These are phyloP conservation scores for Ammodytes dubius DNA, from an alignment of 2,113 vertebrate species.

Conservation along the genomic window DNA sequence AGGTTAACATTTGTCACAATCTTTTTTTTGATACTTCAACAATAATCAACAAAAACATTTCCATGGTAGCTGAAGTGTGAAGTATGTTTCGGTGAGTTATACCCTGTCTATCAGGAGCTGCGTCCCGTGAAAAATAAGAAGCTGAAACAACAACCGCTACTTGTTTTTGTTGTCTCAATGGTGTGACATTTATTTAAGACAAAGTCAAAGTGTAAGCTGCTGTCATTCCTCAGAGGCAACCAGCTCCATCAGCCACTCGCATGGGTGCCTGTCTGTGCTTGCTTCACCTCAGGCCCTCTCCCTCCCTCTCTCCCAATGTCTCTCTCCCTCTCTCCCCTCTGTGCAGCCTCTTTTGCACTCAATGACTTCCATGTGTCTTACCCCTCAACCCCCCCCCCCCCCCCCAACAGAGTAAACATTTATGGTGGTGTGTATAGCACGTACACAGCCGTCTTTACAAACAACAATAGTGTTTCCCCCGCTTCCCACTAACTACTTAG, in stretches of 20 bases:
- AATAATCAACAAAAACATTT: constrained; percentile 5
- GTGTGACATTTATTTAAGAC: constrained; percentile 35
- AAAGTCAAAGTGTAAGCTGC: constrained; percentile 9
- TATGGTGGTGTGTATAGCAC: constrained; percentile 43
- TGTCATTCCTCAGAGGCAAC: constrained; percentile 52
- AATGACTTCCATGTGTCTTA: constrained; percentile 56
- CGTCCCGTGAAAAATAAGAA: constrained; percentile 6
- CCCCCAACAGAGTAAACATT: constrained; percentile 68
- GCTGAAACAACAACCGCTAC: constrained; percentile 10
- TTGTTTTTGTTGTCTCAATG: constrained; percentile 27
- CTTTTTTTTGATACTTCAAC: constrained; percentile 1
- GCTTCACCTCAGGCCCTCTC: constrained; percentile 34
- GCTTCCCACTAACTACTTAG: constrained; percentile 24
- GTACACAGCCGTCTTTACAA: constrained; percentile 35
- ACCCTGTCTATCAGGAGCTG: background rate
- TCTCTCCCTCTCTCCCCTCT: constrained; percentile 12
- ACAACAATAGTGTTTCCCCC: constrained; percentile 40
- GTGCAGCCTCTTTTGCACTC: constrained; percentile 63
- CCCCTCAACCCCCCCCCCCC: constrained; percentile 14
- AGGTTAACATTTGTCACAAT: constrained; percentile 20
- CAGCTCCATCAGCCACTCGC: constrained; percentile 24
- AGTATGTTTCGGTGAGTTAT: constrained; percentile 15
- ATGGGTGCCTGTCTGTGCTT: constrained; percentile 45
- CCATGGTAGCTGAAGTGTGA: constrained; percentile 1
- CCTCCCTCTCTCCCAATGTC: background rate